A percentile compares a stretch with the other conserved stretches of the same genome.
Evolutionary conservation across 2,113 vertebrate species (phyloP).

Genomic region (Melanerpes formicivorus): DNA sequence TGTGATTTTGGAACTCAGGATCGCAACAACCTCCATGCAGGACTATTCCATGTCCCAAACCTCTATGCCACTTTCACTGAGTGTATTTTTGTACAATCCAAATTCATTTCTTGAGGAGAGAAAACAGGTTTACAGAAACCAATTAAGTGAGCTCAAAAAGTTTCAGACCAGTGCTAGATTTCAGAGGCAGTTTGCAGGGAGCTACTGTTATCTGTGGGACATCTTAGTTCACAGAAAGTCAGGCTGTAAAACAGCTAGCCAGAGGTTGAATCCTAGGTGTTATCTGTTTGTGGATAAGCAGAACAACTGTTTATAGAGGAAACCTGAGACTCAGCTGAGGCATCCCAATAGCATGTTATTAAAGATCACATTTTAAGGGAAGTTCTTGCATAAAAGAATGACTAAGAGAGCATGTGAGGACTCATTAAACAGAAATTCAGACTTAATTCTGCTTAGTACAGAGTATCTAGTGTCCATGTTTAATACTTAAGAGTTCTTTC

Average conservation of each 20-base stretch:
- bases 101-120: background rate
- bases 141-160: background rate
- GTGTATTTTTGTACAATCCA: background rate
- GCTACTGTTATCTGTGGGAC: background rate
- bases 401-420: background rate
- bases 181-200: background rate
- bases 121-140: background rate
- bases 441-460: background rate
- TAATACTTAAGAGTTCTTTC: background rate
- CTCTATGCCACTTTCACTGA: background rate
- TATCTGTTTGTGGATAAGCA: background rate
- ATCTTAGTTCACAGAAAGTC: background rate
- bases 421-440: constrained; percentile 3
- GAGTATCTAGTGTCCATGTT: background rate
- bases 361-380: background rate
- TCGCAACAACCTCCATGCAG: background rate
- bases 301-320: background rate
- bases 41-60: background rate
- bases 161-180: background rate
- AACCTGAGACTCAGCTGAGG: background rate
- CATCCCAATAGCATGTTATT: background rate
- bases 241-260: background rate
- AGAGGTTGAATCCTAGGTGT: background rate
- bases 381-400: background rate
- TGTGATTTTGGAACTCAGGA: background rate